Evolutionary conservation across 2,113 vertebrate genomes (phyloP), one percentile per base, ranked within the genome.

Genomic region (Onychorhynchus coronatus): DNA sequence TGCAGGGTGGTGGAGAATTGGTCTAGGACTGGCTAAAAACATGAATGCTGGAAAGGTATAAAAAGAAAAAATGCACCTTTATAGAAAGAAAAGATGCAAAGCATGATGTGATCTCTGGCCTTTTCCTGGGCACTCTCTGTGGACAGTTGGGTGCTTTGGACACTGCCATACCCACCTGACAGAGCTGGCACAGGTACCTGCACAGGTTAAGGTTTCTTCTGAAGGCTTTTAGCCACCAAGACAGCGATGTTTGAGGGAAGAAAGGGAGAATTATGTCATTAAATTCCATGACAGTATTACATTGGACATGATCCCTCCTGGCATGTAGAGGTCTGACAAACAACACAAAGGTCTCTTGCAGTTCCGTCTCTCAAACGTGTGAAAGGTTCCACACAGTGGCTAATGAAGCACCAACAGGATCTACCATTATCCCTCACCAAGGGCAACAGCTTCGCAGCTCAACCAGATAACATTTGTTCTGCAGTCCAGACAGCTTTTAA

Each of bases 91-190:
- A 42, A 58, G n/a, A 37, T 16, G 12, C 8, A 53, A 68, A 75
- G 67, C 13, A 56, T 15, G 39, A 79, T 11, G 16, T 50, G 11
- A 12, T 11, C 27, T 30, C 62, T 50, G 55, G 37, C 71, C 20
- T 23, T 53, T 68, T 50, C 46, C 59, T 4, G 3, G 70, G 33
- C n/a, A 4, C 37, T 81, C 50, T 9, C 11, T 0, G 10, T 8
- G 42, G 63, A 2, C 0, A 1, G 31, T 5, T 25, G 37, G 66
- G 72, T 3, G 16, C 52, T 42, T 14, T 53, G 63, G 63, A 33
- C n/a, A 3, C 46, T 4, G 33, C 47, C 0, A 0, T 13, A 25
- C 71, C 50, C 35, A 21, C 31, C 1, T 3, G 19, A 24, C 4
- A 3, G 30, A 5, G 44, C 22, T 15, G 41, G 66, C 75, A 77